Base-by-base conservation (phyloP, 2,113 vertebrate genomes). In the Vimba vimba region DNA sequence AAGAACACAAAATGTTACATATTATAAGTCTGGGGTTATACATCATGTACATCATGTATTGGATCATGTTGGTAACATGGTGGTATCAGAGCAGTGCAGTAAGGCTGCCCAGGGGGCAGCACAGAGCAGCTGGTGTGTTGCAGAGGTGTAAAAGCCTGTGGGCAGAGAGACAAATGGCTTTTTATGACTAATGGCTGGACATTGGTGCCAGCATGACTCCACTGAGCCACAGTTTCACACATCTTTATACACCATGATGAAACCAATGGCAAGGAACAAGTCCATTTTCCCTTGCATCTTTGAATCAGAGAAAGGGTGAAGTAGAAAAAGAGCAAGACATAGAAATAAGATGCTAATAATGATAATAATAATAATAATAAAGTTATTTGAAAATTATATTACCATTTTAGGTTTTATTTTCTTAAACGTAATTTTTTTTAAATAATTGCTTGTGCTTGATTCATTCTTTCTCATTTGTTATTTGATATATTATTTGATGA, bases 201-300 rank as follows among this genome's bases (percentile, higher is more conserved):
- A 33, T 43, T 71, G 62, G 21, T 66, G 47, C 79, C 77, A 75
- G 66, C 79, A 78, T 23, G 60, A 66, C 30, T 76, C 83, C 80
- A 69, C 17, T 79, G 47, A 84, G 59, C 69, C 73, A 55, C 50
- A 66, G 85, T 84, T 84, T 84, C 21, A 75, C 69, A 81, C 25
- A 52, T 62, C 52, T 81, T 43, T 33, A 36, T 85, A n/a, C 86
- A 82, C 88, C 81, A 50, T 82, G 75, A 82, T 60, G 76, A 85
- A 89, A 68, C 27, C 87, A 83, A 84, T 88, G 84, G 84, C 5
- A 73, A 89, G 79, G 87, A 84, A 84, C 68, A 86, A 73, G 81
- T 91, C 43, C 11, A 55, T 3, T 83, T 85, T 71, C 57, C 55
- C 12, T 64, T 57, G 33, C 23, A 59, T 12, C 75, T 55, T 52